Base-by-base conservation (phyloP, 2,113 vertebrate genomes). In the Spilogale gracilis region DNA sequence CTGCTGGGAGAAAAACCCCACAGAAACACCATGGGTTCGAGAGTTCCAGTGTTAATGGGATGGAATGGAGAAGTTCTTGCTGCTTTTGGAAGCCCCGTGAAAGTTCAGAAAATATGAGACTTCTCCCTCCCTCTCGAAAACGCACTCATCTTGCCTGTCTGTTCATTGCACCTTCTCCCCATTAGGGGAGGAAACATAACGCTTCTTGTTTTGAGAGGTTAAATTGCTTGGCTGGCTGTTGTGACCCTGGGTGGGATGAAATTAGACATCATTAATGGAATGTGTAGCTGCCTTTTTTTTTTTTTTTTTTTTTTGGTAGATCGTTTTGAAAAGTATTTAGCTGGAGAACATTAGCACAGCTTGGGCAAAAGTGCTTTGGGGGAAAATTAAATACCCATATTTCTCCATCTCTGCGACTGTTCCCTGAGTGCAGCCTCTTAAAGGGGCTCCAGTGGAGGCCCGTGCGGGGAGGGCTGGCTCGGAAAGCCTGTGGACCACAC, bases 261-360 rank as follows among this genome's bases (percentile, higher is more conserved):
- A 89, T 89, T 67, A 92, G 92, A 78, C 69, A 2, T 84, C 6
- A 0, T 88, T 94, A 88, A 88, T 95, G 90, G 43, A 96, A 85
- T 78, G 14, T 67, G 52, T 88, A 80, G 67, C 79, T 76, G 48
- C 48, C 9, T 38, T 80, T 85, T 71, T 43, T 71, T 69, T 38
- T n/a, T 69, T 38, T 21, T 0, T 45, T 23, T 45, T 25, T 74
- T 45, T 82, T n/a, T 45, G 27, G 27, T 76, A 63, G 74, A 54
- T 82, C 3, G 0, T 88, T 92, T 88, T 76, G 84, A 56, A 79
- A 93, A 65, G 84, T 94, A 90, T 95, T 97, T 96, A 88, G 67
- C 76, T 79, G 48, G 45, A 95, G 43, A 76, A 81, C 74, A 73
- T 94, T 94, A 97, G 90, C 88, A 89, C 81, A 96, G 90, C 94